A percentile compares a stretch with the other conserved stretches of the same genome.
Evolutionary conservation across 1,140 invertebrate genomes (phyloP).

Genomic region (Tetragonula clypearis): DNA sequence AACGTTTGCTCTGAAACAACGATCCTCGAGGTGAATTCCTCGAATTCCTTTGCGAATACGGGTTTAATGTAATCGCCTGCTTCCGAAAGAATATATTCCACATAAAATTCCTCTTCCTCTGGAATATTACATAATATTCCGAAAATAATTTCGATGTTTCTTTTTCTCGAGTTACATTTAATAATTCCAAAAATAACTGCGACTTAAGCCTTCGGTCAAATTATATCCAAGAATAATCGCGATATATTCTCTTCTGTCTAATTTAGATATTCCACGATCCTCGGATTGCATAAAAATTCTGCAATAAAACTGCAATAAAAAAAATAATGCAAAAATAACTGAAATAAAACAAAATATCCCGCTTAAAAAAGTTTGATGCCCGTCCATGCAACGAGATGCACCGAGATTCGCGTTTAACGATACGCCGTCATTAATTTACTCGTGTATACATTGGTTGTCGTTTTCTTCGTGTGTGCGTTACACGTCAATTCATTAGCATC

Average conservation of each 20-base stretch:
- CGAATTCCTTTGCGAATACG: background rate
- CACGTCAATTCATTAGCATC: slow-evolving; percentile 15
- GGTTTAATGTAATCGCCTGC: background rate
- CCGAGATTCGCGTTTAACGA: background rate
- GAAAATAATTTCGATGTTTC: background rate
- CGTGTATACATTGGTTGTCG: background rate
- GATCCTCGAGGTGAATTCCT: background rate
- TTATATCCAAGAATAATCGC: too few species aligned
- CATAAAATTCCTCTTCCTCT: background rate
- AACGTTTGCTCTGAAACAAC: background rate
- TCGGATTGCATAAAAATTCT: background rate
- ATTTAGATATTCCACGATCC: too few species aligned
- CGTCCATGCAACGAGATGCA: background rate
- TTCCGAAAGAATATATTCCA: background rate
- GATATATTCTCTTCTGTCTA: too few species aligned
- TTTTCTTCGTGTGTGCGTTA: too few species aligned
- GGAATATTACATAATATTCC: background rate
- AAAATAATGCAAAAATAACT: background rate
- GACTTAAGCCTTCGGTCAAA: too few species aligned
- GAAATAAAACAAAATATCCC: background rate
- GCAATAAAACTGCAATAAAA: background rate
- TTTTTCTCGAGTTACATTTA: background rate
- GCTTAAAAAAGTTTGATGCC: too few species aligned
- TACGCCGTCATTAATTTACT: background rate
- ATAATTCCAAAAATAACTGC: background rate